Percentiles rank a stretch among this genome's conserved stretches.
phyloP scores from a whole-genome alignment of 2,113 vertebrate species.

The Gobio gobio region DNA sequence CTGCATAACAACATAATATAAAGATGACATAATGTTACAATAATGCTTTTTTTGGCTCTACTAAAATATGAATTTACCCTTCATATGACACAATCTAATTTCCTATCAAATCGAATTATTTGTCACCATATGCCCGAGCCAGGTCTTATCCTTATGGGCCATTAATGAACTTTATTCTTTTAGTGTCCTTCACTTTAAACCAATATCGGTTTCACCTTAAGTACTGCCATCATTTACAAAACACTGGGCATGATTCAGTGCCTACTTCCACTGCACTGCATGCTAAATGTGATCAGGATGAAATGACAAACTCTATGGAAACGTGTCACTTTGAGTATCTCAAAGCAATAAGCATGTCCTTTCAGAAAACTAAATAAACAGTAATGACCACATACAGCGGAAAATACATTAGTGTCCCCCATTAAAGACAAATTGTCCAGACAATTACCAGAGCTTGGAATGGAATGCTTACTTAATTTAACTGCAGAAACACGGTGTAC shows the following conservation, averaged over 20 bases:
- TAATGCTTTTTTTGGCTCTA: neutral
- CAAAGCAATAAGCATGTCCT: neutral
- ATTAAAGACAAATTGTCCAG: constrained; percentile 25
- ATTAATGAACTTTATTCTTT: neutral
- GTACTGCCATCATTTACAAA: constrained; percentile 6
- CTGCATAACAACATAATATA: neutral
- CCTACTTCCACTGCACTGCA: neutral
- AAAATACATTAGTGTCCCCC: neutral
- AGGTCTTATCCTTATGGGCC: neutral
- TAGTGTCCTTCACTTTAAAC: constrained; percentile 10
- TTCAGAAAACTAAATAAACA: neutral
- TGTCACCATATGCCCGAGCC: neutral
- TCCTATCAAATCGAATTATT: neutral
- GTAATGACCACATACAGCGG: neutral
- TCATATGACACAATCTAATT: neutral
- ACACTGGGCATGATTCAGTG: neutral
- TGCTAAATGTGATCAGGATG: constrained; percentile 12
- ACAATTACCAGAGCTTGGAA: constrained; percentile 16
- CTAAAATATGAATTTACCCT: neutral
- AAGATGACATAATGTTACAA: neutral
- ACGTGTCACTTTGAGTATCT: neutral
- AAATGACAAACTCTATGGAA: constrained; percentile 36
- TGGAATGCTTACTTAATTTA: neutral
- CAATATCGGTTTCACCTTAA: neutral
- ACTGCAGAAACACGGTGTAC: neutral